A percentile compares a stretch with the other conserved stretches of the same genome.
Conservation (phyloP, 23 tunicate genomes). For the Aplidium turbinatum region DNA sequence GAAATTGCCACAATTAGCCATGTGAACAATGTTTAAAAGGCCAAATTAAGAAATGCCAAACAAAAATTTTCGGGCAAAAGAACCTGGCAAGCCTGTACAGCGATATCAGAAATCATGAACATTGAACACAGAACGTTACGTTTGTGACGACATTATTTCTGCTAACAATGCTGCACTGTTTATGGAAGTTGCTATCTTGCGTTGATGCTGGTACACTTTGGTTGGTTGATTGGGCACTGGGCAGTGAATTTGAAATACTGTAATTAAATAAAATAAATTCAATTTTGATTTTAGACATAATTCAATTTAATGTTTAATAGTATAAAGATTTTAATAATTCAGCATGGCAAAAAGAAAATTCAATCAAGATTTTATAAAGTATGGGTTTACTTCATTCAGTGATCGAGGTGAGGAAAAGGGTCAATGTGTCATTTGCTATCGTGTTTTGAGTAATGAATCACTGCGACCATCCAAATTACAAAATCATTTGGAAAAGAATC, state of each 20-base stretch:
- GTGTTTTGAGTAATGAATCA: slow-evolving; percentile 40
- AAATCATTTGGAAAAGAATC: slow-evolving; percentile 48
- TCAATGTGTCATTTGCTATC: slow-evolving; percentile 23
- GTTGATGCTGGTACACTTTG: slow-evolving; percentile 32
- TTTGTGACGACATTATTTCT: slow-evolving; percentile 20
- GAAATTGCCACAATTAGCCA: too few relatives aligned
- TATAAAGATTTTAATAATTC: slow-evolving; percentile 6
- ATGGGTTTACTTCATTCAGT: slow-evolving; percentile 46
- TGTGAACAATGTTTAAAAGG: too few relatives aligned
- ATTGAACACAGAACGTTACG: slow-evolving; percentile 14
- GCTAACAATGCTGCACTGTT: slow-evolving; percentile 11
- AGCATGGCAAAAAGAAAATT: slow-evolving; percentile 36
- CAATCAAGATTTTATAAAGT: slow-evolving; percentile 48
- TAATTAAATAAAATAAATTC: slow-evolving; percentile 2
- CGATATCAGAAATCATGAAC: too few relatives aligned
- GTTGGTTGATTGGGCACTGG: slow-evolving; percentile 23
- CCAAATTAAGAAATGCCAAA: too few relatives aligned
- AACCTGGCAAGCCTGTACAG: too few relatives aligned
- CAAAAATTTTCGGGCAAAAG: too few relatives aligned
- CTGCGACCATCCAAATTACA: slow-evolving; percentile 39
- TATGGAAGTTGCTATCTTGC: slow-evolving; percentile 23
- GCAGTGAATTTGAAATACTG: slow-evolving; percentile 22
- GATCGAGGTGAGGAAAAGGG: too few relatives aligned
- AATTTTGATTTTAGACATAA: slow-evolving; percentile 30
- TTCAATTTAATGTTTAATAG: slow-evolving; percentile 32